phyloP scores from a whole-genome alignment of 1,140 invertebrate genomes.

The Drosophila baimaii region DNA sequence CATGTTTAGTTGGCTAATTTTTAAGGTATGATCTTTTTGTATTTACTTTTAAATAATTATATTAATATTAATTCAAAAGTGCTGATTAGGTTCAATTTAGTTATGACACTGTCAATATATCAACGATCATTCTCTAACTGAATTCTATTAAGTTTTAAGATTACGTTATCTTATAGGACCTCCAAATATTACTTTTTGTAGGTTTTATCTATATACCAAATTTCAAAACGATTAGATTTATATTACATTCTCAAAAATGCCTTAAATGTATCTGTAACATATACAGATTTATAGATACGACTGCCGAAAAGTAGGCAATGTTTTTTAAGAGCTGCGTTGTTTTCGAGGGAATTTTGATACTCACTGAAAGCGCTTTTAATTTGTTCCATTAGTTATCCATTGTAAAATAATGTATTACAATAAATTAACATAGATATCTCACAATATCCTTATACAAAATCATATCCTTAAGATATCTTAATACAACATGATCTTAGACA shows the following conservation, averaged over 20 bases:
- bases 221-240: background rate
- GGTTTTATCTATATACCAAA: background rate
- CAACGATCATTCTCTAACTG: too few species aligned
- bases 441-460: too few species aligned
- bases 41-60: too few species aligned
- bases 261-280: background rate
- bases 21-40: too few species aligned
- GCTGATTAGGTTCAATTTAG: too few species aligned
- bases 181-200: background rate
- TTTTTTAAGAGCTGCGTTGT: background rate
- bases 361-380: background rate
- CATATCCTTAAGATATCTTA: too few species aligned
- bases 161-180: background rate
- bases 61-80: too few species aligned
- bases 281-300: too few species aligned
- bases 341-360: background rate
- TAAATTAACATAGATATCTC: background rate
- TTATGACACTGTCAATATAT: too few species aligned
- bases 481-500: background rate
- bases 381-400: background rate
- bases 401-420: background rate
- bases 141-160: background rate
- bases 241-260: background rate
- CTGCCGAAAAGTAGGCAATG: too few species aligned
- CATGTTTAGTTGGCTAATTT: too few species aligned